Conservation (phyloP, 2,888 invertebrate species). For the Scaptomyza flava region DNA sequence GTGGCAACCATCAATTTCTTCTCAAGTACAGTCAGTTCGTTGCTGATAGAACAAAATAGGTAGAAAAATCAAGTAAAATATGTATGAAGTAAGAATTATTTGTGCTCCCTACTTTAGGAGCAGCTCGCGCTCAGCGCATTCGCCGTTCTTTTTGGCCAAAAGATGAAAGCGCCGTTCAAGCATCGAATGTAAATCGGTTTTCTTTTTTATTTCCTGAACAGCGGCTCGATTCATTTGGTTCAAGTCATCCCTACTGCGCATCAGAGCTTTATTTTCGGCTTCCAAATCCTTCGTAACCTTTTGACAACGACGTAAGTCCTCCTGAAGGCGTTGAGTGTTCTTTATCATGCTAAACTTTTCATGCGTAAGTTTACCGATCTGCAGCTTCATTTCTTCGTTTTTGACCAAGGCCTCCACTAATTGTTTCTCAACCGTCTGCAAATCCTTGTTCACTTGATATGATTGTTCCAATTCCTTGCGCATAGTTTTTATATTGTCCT, state of each 20-base stretch:
- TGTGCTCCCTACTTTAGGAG: conserved; percentile 19
- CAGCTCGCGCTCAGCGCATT: conserved; percentile 15
- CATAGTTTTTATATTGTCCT: conserved; percentile 32
- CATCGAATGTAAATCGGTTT: conserved; percentile 4
- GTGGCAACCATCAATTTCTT: conserved; percentile 19
- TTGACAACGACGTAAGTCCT: conserved; percentile 3
- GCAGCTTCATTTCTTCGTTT: conserved; percentile 1
- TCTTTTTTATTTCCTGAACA: conserved; percentile 35
- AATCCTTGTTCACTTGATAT: accelerated
- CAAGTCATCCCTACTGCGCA: conserved; percentile 5
- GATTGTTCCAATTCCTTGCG: neutral
- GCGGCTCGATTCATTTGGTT: neutral
- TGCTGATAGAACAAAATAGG: conserved; percentile 21
- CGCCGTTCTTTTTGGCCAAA: conserved; percentile 38
- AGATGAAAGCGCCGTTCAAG: conserved; percentile 46
- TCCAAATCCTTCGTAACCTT: neutral
- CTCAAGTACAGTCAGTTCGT: conserved; percentile 24
- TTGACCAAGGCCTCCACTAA: accelerated
- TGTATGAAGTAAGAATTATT: too few species aligned
- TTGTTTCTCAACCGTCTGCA: conserved; percentile 11
- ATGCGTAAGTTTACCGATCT: conserved; percentile 12
- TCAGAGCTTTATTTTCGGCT: neutral
- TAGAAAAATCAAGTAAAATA: neutral
- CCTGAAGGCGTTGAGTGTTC: neutral
- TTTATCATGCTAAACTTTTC: conserved; percentile 26